Evolutionary conservation across 2,888 invertebrate species (phyloP), one percentile per base, ranked within the genome.

Genomic region (Agrotis ipsilon): DNA sequence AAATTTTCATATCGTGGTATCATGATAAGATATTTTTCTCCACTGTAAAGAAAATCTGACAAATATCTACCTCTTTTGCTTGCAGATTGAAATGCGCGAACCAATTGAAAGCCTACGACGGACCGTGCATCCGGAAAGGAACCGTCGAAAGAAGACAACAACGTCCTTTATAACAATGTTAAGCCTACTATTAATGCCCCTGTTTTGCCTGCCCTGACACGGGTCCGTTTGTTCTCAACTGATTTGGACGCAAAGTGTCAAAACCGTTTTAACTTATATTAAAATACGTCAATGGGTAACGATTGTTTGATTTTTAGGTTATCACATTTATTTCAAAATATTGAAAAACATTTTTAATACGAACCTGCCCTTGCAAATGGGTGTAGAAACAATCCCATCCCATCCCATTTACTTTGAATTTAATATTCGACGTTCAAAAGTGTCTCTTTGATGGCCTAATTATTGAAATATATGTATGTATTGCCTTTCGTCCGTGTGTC

Each of bases 11-110:
- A 32, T n/a, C n/a, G n/a, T n/a, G n/a, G 32, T 7, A 6, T 32
- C 32, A 6, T 32, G 32, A 32, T 5, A 32, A 6, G 32, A 54
- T 9, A 3, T 27, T 32, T 54, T 54, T n/a, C 5, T 48, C 11
- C 9, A 11, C 48, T n/a, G n/a, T 32, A 32, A 0, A 32, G 27
- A 6, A n/a, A 13, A 32, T 16, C 1, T 6, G 9, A 43, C 14
- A 19, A 14, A 67, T 16, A 19, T 2, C 14, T 13, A 13, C 2
- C 2, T 66, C 0, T 32, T 72, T 57, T 75, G 32, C 57, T 75
- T 67, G 14, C 49, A 72, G 72, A 9, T 19, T 72, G 68, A 5
- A 9, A 3, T 72, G 72, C 39, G 45, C 49, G 6, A 67, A 57
- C 16, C 18, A 19, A 46, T 3, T 2, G 0, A 75, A 75, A 51